Evolutionary conservation across 2,797 vertebrate genomes (phyloP).

Genomic region (Characodon lateralis): DNA sequence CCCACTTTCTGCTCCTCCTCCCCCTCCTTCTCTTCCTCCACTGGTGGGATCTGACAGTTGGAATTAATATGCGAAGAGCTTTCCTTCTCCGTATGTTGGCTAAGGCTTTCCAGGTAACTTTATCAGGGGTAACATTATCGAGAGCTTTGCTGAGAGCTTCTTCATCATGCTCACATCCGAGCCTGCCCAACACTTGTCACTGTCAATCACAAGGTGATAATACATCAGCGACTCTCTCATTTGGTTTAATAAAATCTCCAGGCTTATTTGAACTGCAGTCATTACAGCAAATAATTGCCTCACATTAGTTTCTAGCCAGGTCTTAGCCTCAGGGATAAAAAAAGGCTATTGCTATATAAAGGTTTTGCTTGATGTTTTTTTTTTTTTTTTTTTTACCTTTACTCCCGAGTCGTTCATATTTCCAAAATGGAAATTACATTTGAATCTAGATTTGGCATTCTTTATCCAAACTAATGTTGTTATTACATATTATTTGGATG

Average conservation of each 20-base stretch:
- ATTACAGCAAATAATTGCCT: constrained; percentile 99
- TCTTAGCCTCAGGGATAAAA: constrained; percentile 94
- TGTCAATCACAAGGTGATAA: constrained; percentile 99
- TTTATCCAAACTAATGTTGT: constrained; percentile 98
- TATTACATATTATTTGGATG: constrained; percentile 98
- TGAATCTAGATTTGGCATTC: constrained; percentile 91
- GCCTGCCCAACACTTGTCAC: constrained; percentile 95
- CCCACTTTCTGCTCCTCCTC: constrained; percentile 64
- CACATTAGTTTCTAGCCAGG: constrained; percentile 91
- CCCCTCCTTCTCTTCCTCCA: constrained; percentile 60
- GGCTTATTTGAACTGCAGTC: constrained; percentile 98
- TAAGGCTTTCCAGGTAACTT: constrained; percentile 91
- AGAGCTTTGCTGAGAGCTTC: constrained; percentile 93
- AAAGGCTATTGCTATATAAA: constrained; percentile 92
- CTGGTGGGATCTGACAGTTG: constrained; percentile 79
- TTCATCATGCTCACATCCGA: constrained; percentile 94
- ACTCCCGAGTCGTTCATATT: constrained; percentile 95
- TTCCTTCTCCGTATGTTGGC: constrained; percentile 88
- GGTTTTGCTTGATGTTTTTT: constrained; percentile 81
- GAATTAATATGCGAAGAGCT: constrained; percentile 94
- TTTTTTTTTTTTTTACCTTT: constrained; percentile 84
- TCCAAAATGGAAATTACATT: constrained; percentile 99
- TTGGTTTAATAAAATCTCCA: constrained; percentile 99
- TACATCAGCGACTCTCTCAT: constrained; percentile 99
- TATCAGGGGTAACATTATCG: constrained; percentile 98